Evolutionary conservation across 2,113 vertebrate species (phyloP), one percentile per base, ranked within the genome.

Genomic region (Pterocles burchelli): DNA sequence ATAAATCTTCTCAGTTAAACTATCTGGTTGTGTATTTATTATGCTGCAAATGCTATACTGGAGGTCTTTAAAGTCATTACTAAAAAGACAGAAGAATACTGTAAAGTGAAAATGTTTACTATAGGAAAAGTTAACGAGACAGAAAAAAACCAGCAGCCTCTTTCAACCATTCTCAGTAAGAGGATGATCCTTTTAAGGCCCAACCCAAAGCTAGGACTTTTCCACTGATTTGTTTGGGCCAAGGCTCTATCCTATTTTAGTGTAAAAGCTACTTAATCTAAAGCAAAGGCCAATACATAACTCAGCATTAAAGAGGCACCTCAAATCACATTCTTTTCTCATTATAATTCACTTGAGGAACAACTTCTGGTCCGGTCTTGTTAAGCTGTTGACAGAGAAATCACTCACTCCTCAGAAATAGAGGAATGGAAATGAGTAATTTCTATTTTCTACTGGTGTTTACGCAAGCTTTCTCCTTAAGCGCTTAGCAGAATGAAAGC

Each of bases 401-500:
- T 96, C 87, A 86, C 85, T 94, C 90, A 90, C 59, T 94, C 29
- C 33, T 82, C 52, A 81, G 85, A 96, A 96, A 94, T 55, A 94
- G 95, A 93, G 61, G 65, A 90, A 96, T 88, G 85, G 78, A 97
- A 96, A 94, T 92, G 24, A 95, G 45, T 88, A 95, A 88, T 95
- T 94, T 90, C 88, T 93, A 52, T 93, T 97, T 96, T 93, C 75
- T 93, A 43, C 22, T 43, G 41, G 65, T 93, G 68, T 86, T 96
- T 94, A 65, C 81, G 57, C 51, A 80, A 90, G 52, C 61, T 93
- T 93, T 95, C 48, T 82, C 83, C 82, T 95, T 88, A 96, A 95
- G 85, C 90, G 72, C 52, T 90, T 84, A 84, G 13, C 17, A 72
- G 93, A 96, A 94, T 75, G 79, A 95, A 95, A 96, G 63, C 88